Evolutionary conservation across 2,113 vertebrate genomes (phyloP).

Genomic region (Xenopus borealis): DNA sequence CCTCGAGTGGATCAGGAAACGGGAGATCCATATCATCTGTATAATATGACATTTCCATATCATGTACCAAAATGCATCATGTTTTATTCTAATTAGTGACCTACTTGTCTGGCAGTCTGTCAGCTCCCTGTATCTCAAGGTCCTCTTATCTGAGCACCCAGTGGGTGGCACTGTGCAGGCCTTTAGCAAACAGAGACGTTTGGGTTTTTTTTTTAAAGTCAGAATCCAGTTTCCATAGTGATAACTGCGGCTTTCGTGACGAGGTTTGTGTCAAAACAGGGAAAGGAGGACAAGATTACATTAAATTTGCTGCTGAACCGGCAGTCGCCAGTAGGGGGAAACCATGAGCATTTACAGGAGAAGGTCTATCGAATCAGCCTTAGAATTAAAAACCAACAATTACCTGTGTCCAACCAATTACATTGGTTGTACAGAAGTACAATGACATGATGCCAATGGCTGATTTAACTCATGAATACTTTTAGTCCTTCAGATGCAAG

Average conservation of each 20-base stretch:
- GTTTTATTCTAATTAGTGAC: constrained; percentile 5
- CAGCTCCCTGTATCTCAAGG: constrained; percentile 17
- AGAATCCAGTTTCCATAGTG: constrained; percentile 84
- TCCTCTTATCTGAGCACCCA: constrained; percentile 53
- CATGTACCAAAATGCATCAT: constrained; percentile 19
- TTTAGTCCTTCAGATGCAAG: too few relatives aligned
- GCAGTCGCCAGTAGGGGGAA: constrained; percentile 19
- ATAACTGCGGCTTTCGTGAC: constrained; percentile 66
- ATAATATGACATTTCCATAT: constrained; percentile 14
- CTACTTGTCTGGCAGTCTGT: constrained; percentile 10
- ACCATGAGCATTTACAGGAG: neutral
- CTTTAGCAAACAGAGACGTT: constrained; percentile 52
- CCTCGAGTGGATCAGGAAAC: constrained; percentile 1
- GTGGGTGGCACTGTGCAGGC: constrained; percentile 73
- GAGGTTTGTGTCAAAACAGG: constrained; percentile 45
- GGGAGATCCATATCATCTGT: neutral
- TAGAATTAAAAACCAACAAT: too few relatives aligned
- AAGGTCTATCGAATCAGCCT: too few relatives aligned
- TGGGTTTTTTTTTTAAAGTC: constrained; percentile 51
- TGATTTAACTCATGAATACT: too few relatives aligned
- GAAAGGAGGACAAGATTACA: constrained; percentile 59
- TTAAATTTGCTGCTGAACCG: constrained; percentile 42
- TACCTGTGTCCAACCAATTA: too few relatives aligned
- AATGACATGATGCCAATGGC: too few relatives aligned
- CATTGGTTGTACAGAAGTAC: too few relatives aligned